Conservation (phyloP, 2,797 vertebrate species). For the Malurus leucopterus region DNA sequence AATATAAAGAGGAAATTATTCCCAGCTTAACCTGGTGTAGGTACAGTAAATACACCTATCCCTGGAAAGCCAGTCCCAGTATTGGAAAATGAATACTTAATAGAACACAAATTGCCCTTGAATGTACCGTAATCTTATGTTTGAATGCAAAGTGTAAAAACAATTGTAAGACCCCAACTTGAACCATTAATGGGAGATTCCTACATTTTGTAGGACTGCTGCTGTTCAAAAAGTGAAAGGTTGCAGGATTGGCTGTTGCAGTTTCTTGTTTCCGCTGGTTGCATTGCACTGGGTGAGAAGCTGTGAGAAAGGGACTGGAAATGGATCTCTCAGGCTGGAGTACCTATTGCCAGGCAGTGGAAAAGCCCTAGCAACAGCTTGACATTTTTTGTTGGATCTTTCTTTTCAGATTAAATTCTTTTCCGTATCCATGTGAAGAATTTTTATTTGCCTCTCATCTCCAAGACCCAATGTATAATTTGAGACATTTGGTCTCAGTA, state of each 20-base stretch:
- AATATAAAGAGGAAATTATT: neutral
- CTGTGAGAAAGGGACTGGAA: neutral
- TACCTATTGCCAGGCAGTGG: neutral
- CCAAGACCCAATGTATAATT: neutral
- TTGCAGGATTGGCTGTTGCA: neutral
- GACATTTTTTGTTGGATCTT: neutral
- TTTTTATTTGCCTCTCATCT: neutral
- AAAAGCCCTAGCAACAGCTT: neutral
- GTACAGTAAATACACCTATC: neutral
- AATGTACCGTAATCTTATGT: neutral
- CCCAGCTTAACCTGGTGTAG: neutral
- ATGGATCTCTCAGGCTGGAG: neutral
- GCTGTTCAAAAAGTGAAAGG: neutral
- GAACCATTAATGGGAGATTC: rapidly evolving
- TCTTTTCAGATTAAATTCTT: neutral
- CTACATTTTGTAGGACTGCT: neutral
- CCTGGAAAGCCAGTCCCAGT: neutral
- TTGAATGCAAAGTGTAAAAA: neutral
- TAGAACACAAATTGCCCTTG: rapidly evolving
- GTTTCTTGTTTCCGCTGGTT: neutral
- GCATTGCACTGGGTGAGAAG: rapidly evolving
- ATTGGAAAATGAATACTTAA: neutral
- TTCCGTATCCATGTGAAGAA: neutral
- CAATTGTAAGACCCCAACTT: neutral
- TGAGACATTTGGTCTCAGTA: neutral